Base-by-base conservation (phyloP, 2,888 invertebrate genomes). In the Dinocampus coccinellae region DNA sequence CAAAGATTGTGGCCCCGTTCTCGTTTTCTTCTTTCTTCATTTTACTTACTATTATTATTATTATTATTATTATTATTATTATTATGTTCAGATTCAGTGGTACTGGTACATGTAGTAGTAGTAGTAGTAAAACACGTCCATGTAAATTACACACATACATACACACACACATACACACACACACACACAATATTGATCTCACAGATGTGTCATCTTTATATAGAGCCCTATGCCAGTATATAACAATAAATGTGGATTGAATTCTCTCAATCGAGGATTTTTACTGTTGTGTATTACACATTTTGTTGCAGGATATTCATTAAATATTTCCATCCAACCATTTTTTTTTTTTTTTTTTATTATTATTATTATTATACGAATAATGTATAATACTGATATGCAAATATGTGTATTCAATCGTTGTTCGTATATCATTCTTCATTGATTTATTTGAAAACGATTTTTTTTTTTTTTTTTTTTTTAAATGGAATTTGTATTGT, bases 1-100 rank as follows among this genome's bases (percentile, higher is more conserved):
- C 22, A 20, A 36, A 22, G 39, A 39, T 3, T 6, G 16, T 70
- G 69, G 63, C 69, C 69, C 64, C 64, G 33, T 69, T 62, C 24
- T 64, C 33, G 29, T 47, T 47, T n/a, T 16, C 20, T 47, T 39
- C 3, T n/a, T 29, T 66, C 42, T n/a, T n/a, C n/a, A n/a, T 58
- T 55, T 52, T 52, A 10, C 16, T 4, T 52, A 16, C 13, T 53
- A 7, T 22, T 53, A 2, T 24, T 22, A 13, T 26, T 60, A 4
- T 29, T 7, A 29, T 29, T 29, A n/a, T 29, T 29, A 29, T 29
- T 4, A 3, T 29, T 29, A 4, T 47, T 47, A 16, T 58, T 58
- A 16, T 58, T n/a, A n/a, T n/a, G n/a, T n/a, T n/a, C 9, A 11
- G 6, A 22, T 26, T 13, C 9, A 33, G 11, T 20, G 34, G 33